Conservation (phyloP, 2,797 vertebrate genomes). For the Dromococcyx pavoninus region DNA sequence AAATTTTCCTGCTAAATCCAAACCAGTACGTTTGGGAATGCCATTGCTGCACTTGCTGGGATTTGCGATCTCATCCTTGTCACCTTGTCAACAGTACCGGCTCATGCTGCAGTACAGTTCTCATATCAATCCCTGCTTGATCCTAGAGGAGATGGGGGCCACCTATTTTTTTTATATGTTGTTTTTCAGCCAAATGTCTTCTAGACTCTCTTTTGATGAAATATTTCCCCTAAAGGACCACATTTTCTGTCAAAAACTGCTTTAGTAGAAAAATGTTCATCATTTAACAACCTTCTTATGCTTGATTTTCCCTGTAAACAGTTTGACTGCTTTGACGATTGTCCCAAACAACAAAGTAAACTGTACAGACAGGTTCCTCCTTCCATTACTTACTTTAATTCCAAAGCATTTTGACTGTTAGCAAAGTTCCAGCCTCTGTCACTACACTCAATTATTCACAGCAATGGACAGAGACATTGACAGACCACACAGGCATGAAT, state of each 20-base stretch:
- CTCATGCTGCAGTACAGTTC: neutral
- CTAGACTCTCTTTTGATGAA: neutral
- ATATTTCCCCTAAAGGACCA: neutral
- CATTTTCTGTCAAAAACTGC: neutral
- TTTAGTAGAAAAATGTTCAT: neutral
- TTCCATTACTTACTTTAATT: conserved; percentile 30
- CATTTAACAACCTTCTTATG: neutral
- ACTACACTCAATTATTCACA: conserved; percentile 56
- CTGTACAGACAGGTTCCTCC: neutral
- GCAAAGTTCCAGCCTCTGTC: conserved; percentile 13
- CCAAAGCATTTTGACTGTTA: conserved; percentile 45
- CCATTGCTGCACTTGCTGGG: neutral
- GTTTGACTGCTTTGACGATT: neutral
- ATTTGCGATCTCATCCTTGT: neutral
- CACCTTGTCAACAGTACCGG: neutral
- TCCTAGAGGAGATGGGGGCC: neutral
- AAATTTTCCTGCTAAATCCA: neutral
- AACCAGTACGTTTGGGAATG: neutral
- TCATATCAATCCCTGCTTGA: neutral
- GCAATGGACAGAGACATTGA: conserved; percentile 46
- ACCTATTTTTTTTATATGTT: neutral
- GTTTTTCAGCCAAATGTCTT: neutral
- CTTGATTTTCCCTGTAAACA: neutral
- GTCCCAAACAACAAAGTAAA: neutral
- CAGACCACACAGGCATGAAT: conserved; percentile 20